Evolutionary conservation across 2,797 vertebrate genomes (phyloP).

Genomic region (Pseudomugil gertrudae): DNA sequence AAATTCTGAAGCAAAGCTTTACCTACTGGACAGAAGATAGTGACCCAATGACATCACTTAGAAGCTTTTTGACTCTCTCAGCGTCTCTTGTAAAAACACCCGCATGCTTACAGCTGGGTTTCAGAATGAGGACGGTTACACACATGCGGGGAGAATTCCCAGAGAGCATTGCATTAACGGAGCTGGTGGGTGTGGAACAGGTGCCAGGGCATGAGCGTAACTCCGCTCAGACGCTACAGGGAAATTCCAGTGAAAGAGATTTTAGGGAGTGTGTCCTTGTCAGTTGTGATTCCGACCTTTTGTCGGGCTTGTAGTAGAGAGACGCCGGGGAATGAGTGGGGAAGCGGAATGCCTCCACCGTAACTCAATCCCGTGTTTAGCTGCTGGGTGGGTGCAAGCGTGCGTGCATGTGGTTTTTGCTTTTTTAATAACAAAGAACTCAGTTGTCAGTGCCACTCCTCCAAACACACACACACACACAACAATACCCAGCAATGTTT

Average conservation of each 20-base stretch:
- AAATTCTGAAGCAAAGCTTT: not conserved
- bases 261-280: constrained; percentile 34
- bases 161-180: constrained; percentile 40
- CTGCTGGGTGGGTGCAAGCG: constrained; percentile 71
- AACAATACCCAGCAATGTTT: constrained; percentile 41
- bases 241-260: constrained; percentile 57
- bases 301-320: constrained; percentile 20
- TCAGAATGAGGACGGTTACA: constrained; percentile 63
- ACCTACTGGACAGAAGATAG: constrained; percentile 15
- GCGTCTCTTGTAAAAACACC: constrained; percentile 15
- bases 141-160: constrained; percentile 41
- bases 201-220: constrained; percentile 52
- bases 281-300: constrained; percentile 34
- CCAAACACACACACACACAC: constrained; percentile 38
- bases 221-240: constrained; percentile 27
- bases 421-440: constrained; percentile 66
- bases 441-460: constrained; percentile 55
- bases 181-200: constrained; percentile 58
- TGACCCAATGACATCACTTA: constrained; percentile 45
- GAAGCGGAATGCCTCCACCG: constrained; percentile 60
- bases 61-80: constrained; percentile 27
- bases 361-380: constrained; percentile 70
- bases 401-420: constrained; percentile 68
- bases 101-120: constrained; percentile 52
- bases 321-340: constrained; percentile 54